These are phyloP conservation scores for Phengaris arion DNA, from an alignment of 2,888 invertebrate genomes.

Conservation along the genomic window DNA sequence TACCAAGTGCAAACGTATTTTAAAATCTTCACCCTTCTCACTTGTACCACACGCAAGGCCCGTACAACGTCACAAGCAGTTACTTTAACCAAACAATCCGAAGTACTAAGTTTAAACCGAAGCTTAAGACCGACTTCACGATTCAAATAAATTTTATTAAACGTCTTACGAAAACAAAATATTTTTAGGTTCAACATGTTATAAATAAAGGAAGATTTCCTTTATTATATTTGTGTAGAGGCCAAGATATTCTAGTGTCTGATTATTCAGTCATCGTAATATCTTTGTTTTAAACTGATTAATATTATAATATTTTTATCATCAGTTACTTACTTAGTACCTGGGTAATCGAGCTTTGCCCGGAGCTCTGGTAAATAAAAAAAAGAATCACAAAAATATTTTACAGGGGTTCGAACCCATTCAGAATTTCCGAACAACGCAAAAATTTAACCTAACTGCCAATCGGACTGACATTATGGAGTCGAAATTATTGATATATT, in stretches of 20 bases:
- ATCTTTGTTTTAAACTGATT: neutral
- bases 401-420: too few relatives aligned
- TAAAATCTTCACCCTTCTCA: neutral
- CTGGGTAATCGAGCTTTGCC: too few relatives aligned
- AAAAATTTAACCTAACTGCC: too few relatives aligned
- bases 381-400: too few relatives aligned
- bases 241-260: slow-evolving; percentile 1
- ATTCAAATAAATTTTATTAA: slow-evolving; percentile 55
- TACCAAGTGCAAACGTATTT: neutral
- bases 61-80: slow-evolving; percentile 47
- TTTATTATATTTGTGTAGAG: slow-evolving; percentile 13
- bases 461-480: too few relatives aligned
- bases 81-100: slow-evolving; percentile 57
- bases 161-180: slow-evolving; percentile 37
- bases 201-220: slow-evolving; percentile 20
- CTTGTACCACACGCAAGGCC: slow-evolving; percentile 30
- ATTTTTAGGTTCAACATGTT: slow-evolving; percentile 5
- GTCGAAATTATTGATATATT: too few relatives aligned
- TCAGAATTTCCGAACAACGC: too few relatives aligned
- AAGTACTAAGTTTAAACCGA: slow-evolving; percentile 56
- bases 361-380: too few relatives aligned
- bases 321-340: too few relatives aligned
- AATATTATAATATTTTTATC: too few relatives aligned
- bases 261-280: neutral
- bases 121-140: slow-evolving; percentile 54